Evolutionary conservation across 2,113 vertebrate species (phyloP).

Genomic region (Pterocles burchelli): DNA sequence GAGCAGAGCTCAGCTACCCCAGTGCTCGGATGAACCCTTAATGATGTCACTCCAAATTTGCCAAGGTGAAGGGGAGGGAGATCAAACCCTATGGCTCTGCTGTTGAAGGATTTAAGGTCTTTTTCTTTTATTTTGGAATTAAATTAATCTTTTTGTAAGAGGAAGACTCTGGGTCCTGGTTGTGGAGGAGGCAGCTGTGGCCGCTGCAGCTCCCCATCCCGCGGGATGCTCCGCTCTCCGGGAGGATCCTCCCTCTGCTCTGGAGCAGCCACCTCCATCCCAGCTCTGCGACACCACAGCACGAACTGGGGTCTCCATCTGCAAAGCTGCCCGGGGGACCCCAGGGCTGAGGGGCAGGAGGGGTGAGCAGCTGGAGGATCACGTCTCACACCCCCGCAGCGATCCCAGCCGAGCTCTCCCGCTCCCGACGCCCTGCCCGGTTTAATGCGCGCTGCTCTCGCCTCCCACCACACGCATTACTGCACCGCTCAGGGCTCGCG

Average conservation of each 20-base stretch:
- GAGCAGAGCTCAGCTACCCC: neutral
- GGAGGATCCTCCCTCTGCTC: neutral
- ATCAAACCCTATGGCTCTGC: neutral
- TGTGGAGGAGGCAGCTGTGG: neutral
- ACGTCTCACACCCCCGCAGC: neutral
- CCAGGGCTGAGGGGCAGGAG: accelerated
- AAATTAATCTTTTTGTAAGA: neutral
- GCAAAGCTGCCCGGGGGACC: neutral
- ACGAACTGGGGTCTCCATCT: neutral
- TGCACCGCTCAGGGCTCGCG: slow-evolving; percentile 47
- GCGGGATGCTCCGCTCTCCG: neutral
- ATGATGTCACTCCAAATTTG: neutral
- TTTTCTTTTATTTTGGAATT: neutral
- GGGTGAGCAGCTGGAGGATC: neutral
- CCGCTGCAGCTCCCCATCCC: neutral
- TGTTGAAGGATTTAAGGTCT: neutral
- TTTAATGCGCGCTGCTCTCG: slow-evolving; percentile 7
- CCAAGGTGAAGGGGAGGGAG: neutral
- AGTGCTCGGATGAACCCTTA: accelerated
- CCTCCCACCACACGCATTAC: slow-evolving; percentile 61
- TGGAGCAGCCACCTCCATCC: neutral
- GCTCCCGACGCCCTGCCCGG: neutral
- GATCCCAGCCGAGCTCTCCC: neutral
- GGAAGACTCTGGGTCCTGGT: neutral
- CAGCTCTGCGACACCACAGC: neutral